phyloP scores from a whole-genome alignment of 2,888 invertebrate species.

The Andrena hattorfiana region DNA sequence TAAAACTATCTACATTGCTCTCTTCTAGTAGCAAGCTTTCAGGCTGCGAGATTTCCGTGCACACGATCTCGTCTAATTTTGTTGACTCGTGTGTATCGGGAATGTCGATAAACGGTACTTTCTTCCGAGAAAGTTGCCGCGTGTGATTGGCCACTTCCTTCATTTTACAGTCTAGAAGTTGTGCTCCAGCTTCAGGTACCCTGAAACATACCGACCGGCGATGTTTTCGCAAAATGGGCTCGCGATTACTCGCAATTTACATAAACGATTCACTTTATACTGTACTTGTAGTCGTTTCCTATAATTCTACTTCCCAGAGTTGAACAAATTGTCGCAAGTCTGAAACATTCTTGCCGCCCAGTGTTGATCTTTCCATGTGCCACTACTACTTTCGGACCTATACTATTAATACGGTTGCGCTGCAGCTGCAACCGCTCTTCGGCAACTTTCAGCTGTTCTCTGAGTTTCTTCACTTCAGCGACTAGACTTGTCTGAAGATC shows the following conservation, averaged over 20 bases:
- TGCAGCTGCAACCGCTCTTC: conserved; percentile 79
- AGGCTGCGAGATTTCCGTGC: conserved; percentile 3
- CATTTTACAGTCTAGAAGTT: conserved; percentile 78
- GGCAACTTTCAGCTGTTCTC: conserved; percentile 76
- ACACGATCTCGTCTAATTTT: conserved; percentile 11
- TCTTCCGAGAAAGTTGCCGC: conserved; percentile 77
- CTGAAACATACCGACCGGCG: conserved; percentile 64
- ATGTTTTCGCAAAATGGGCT: background rate
- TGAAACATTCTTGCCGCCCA: conserved; percentile 80
- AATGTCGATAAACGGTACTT: conserved; percentile 58
- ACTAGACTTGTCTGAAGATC: conserved; percentile 76
- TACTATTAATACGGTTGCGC: conserved; percentile 75
- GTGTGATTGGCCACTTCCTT: conserved; percentile 81
- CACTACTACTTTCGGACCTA: conserved; percentile 76
- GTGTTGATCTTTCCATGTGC: conserved; percentile 78
- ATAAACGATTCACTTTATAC: conserved; percentile 1
- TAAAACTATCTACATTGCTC: background rate
- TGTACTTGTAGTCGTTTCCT: conserved; percentile 82
- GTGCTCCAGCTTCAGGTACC: conserved; percentile 80
- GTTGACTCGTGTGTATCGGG: conserved; percentile 39
- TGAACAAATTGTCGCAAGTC: conserved; percentile 79
- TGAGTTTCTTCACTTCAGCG: conserved; percentile 78
- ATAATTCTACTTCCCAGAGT: conserved; percentile 77
- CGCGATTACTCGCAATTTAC: background rate
- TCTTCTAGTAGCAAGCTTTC: conserved; percentile 27